Conservation (phyloP, 2,888 invertebrate genomes). For the Meta bourneti region DNA sequence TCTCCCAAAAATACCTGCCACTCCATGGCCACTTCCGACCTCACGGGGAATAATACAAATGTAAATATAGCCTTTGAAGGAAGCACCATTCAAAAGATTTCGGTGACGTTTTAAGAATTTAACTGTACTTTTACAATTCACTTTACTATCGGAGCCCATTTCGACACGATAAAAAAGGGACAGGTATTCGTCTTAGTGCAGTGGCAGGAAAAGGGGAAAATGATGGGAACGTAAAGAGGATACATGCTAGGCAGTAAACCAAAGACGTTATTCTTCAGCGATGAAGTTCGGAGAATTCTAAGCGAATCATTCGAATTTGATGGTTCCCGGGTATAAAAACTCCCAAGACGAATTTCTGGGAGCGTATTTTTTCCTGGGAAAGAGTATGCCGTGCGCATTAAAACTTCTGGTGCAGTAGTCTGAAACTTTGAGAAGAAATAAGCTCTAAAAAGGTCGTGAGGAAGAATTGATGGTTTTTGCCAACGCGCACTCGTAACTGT, state of each 20-base stretch:
- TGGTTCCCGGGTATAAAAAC: slow-evolving; percentile 39
- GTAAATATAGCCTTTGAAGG: not conserved
- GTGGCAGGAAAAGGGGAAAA: not conserved
- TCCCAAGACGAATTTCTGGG: slow-evolving; percentile 1
- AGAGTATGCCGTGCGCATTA: slow-evolving; percentile 32
- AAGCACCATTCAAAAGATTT: not conserved
- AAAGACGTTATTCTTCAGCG: slow-evolving; percentile 4
- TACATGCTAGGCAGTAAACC: slow-evolving; percentile 17
- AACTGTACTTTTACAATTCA: slow-evolving; percentile 19
- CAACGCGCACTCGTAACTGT: not conserved
- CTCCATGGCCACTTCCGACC: not conserved
- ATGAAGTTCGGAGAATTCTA: slow-evolving; percentile 42
- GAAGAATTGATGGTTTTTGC: slow-evolving; percentile 19
- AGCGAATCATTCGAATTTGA: slow-evolving; percentile 55
- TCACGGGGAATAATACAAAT: not conserved
- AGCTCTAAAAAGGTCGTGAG: slow-evolving; percentile 3
- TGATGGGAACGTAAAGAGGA: slow-evolving; percentile 5
- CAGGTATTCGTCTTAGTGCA: slow-evolving; percentile 2
- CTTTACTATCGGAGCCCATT: not conserved
- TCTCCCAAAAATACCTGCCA: not conserved
- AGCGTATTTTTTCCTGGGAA: not conserved
- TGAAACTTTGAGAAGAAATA: not conserved
- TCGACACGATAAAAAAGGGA: not conserved
- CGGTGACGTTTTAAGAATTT: not conserved
- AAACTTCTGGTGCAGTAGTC: slow-evolving; percentile 25